A percentile compares a stretch with the other conserved stretches of the same genome.
These are phyloP conservation scores for Colletes latitarsis DNA, from an alignment of 1,140 invertebrate species.

Conservation along the genomic window DNA sequence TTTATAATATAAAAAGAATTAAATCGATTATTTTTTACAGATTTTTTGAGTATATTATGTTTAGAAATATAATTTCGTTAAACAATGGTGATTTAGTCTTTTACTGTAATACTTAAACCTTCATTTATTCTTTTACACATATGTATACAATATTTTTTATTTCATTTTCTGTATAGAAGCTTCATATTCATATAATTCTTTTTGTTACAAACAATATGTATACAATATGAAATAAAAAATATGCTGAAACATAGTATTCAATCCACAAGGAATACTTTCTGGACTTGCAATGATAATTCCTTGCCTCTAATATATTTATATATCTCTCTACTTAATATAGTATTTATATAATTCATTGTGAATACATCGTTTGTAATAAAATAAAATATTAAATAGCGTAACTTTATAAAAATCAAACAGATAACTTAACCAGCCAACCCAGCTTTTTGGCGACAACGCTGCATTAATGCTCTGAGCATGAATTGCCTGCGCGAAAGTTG, in stretches of 20 bases:
- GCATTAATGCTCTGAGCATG: conserved; percentile 96
- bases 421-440: conserved; percentile 86
- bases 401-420: conserved; percentile 24
- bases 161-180: conserved; percentile 28
- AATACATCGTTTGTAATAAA: conserved; percentile 53
- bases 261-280: conserved; percentile 10
- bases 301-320: conserved; percentile 24
- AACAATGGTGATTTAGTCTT: conserved; percentile 17
- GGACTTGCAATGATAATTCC: neutral
- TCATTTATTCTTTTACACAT: neutral
- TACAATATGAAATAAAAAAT: conserved; percentile 42
- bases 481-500: conserved; percentile 97
- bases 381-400: conserved; percentile 59
- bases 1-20: conserved; percentile 24
- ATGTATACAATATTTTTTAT: conserved; percentile 7
- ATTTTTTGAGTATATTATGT: conserved; percentile 19
- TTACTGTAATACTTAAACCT: neutral
- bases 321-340: conserved; percentile 37
- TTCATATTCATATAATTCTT: neutral
- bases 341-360: conserved; percentile 49
- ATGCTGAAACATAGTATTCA: conserved; percentile 12
- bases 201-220: conserved; percentile 16
- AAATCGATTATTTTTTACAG: conserved; percentile 12
- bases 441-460: conserved; percentile 97
- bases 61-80: conserved; percentile 35